Evolutionary conservation across 2,797 vertebrate species (phyloP).

Genomic region (Nothura maculosa): DNA sequence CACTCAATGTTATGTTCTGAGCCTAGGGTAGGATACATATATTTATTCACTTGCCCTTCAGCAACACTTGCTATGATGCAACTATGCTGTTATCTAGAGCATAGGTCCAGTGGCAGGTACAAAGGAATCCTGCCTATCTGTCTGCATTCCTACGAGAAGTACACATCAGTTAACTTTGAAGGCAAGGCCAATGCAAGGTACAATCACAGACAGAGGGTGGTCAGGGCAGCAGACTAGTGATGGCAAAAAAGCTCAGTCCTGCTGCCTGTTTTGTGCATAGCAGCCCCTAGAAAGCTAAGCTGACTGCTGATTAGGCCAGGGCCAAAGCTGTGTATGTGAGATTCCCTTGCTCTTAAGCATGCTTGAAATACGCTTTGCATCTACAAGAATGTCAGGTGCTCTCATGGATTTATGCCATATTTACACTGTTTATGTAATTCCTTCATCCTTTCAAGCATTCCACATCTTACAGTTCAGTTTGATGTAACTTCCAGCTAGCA

Average conservation of each 20-base stretch:
- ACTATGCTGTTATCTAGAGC: background rate
- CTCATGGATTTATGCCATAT: background rate
- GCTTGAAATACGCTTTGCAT: background rate
- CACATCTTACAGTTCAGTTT: constrained; percentile 6
- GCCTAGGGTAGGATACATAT: background rate
- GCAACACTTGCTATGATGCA: background rate
- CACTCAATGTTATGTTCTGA: background rate
- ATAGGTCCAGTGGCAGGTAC: background rate
- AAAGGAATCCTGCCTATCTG: background rate
- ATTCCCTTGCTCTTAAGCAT: background rate
- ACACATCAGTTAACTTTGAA: background rate
- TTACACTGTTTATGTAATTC: constrained; percentile 31
- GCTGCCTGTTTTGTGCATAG: background rate
- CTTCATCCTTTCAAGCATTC: background rate
- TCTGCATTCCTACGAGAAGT: background rate
- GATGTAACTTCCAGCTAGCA: constrained; percentile 28
- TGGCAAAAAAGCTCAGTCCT: background rate
- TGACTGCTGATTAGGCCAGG: background rate
- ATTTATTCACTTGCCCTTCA: background rate
- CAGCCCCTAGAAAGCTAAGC: background rate
- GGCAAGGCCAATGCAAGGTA: background rate
- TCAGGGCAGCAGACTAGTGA: background rate
- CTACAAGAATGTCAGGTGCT: constrained; percentile 7
- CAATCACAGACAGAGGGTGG: background rate
- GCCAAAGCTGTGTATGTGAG: background rate